Evolutionary conservation across 2,888 invertebrate species (phyloP).

Genomic region (Iphiclides podalirius): DNA sequence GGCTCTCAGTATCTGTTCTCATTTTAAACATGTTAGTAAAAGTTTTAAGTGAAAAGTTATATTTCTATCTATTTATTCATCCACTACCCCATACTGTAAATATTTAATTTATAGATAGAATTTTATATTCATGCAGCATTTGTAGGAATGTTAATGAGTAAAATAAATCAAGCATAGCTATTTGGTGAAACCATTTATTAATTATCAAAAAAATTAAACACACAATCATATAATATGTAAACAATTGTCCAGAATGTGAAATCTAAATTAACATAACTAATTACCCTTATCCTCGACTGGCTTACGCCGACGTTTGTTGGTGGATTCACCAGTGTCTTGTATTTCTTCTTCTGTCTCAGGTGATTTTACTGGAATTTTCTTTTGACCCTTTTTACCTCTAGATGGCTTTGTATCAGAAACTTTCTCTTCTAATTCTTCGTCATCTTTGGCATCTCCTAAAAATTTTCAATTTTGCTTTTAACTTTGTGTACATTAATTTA

Average conservation of each 20-base stretch:
- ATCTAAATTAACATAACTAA: conserved; percentile 52
- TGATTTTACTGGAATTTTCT: conserved; percentile 49
- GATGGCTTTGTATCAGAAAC: conserved; percentile 49
- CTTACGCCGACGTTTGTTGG: conserved; percentile 62
- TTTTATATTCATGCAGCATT: conserved; percentile 25
- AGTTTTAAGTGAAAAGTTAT: neutral
- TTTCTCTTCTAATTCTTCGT: conserved; percentile 47
- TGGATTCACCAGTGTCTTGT: conserved; percentile 53
- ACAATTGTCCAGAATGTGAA: conserved; percentile 50
- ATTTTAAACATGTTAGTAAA: no score
- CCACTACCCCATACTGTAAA: conserved; percentile 3
- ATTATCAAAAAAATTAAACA: conserved; percentile 50
- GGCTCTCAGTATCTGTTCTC: no score
- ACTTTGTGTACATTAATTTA: no score
- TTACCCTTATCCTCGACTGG: conserved; percentile 70
- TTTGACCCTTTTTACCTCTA: conserved; percentile 58
- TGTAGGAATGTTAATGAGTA: conserved; percentile 45
- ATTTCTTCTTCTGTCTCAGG: conserved; percentile 45
- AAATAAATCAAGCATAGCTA: conserved; percentile 57
- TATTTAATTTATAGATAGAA: no score
- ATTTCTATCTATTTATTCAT: neutral
- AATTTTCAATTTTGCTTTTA: conserved; percentile 17
- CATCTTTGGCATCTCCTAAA: conserved; percentile 51
- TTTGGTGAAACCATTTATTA: conserved; percentile 67
- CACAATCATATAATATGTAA: conserved; percentile 56